These are phyloP conservation scores for Stegodyphus dumicola DNA, from an alignment of 1,140 invertebrate genomes.

Conservation along the genomic window DNA sequence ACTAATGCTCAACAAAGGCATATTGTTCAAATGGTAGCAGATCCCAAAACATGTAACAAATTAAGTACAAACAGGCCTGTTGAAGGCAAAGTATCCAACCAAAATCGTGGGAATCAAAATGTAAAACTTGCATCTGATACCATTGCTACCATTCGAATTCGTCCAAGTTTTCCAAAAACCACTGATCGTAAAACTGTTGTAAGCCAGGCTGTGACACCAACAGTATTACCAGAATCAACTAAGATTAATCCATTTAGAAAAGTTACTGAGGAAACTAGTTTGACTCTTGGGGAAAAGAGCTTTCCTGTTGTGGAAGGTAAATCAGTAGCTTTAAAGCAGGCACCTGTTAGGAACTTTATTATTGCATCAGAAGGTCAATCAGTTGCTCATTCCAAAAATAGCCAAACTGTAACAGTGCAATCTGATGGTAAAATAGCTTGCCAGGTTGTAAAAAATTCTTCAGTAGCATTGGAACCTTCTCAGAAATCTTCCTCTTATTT, in stretches of 20 bases:
- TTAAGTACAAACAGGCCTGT: neutral
- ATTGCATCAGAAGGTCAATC: neutral
- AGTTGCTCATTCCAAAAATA: constrained; percentile 5
- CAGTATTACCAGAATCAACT: neutral
- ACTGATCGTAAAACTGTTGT: neutral
- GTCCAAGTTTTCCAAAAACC: neutral
- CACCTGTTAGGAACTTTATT: constrained; percentile 1
- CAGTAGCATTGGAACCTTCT: neutral
- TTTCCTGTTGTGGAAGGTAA: constrained; percentile 6
- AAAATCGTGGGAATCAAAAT: neutral
- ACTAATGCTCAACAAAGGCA: neutral
- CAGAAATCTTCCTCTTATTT: constrained; percentile 20
- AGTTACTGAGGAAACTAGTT: neutral
- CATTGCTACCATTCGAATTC: no score
- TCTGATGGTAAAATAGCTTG: neutral
- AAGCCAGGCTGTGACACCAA: neutral
- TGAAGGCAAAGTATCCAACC: neutral
- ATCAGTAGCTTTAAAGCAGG: neutral
- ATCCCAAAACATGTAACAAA: neutral
- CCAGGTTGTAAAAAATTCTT: constrained; percentile 19
- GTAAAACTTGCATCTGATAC: neutral
- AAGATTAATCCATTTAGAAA: constrained; percentile 5
- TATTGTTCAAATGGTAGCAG: neutral
- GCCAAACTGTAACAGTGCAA: constrained; percentile 15
- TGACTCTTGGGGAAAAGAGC: neutral